phyloP scores from a whole-genome alignment of 2,888 invertebrate genomes.

The Zeuzera pyrina region DNA sequence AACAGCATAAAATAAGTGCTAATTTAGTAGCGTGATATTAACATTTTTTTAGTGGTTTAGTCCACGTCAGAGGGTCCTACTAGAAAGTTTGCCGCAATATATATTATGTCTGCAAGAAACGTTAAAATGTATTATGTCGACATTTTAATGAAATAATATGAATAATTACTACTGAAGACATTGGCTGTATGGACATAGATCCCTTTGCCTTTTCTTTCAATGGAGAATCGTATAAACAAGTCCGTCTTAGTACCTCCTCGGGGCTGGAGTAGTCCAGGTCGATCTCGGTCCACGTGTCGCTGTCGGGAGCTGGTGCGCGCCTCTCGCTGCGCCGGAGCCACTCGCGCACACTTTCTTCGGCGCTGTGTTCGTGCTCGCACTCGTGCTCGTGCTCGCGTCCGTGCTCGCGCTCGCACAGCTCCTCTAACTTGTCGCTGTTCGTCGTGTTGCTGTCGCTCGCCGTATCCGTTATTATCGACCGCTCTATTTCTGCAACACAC shows the following conservation, averaged over 20 bases:
- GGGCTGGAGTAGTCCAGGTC: slow-evolving; percentile 80
- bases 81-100: too few species aligned
- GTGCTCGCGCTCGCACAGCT: slow-evolving; percentile 43
- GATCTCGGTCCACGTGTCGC: slow-evolving; percentile 82
- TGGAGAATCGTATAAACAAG: too few species aligned
- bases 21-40: too few species aligned
- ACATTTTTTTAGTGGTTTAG: too few species aligned
- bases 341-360: slow-evolving; percentile 36
- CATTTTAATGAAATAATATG: too few species aligned
- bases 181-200: too few species aligned
- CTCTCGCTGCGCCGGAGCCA: slow-evolving; percentile 56
- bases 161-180: too few species aligned
- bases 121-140: too few species aligned
- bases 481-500: slow-evolving; percentile 36
- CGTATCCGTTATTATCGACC: slow-evolving; percentile 48
- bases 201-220: too few species aligned
- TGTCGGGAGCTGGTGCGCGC: slow-evolving; percentile 31
- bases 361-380: slow-evolving; percentile 42
- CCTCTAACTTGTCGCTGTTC: slow-evolving; percentile 44
- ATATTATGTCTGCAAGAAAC: too few species aligned
- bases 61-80: too few species aligned
- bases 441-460: slow-evolving; percentile 47
- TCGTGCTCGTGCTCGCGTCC: slow-evolving; percentile 42
- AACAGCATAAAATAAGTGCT: too few species aligned
- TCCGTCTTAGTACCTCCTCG: slow-evolving; percentile 69